phyloP scores from a whole-genome alignment of 2,113 vertebrate genomes.

The Salminus brasiliensis region DNA sequence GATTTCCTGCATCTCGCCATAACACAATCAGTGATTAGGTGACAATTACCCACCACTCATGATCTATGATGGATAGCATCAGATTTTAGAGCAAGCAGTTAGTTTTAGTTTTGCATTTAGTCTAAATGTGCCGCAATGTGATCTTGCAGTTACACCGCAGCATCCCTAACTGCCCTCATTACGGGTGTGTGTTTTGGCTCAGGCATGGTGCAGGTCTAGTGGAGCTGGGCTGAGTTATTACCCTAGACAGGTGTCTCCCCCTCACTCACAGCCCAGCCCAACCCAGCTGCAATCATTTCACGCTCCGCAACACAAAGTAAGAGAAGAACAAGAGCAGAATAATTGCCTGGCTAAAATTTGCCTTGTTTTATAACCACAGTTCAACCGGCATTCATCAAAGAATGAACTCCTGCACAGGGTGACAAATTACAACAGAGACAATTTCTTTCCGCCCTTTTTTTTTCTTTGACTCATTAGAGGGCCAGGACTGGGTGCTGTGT shows the following conservation, averaged over 20 bases:
- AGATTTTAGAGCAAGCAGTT: too few relatives aligned
- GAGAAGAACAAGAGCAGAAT: constrained; percentile 57
- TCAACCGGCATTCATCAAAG: constrained; percentile 51
- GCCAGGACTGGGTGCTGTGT: background rate
- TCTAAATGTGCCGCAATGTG: constrained; percentile 2
- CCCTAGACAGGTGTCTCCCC: constrained; percentile 67
- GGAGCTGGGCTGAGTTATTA: constrained; percentile 60
- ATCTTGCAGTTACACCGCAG: background rate
- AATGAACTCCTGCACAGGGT: background rate
- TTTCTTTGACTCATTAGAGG: background rate
- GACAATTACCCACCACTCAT: too few relatives aligned
- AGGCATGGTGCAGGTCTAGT: constrained; percentile 41
- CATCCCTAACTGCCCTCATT: constrained; percentile 23
- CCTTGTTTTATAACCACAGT: constrained; percentile 54
- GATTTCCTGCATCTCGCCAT: too few relatives aligned
- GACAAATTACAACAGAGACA: constrained; percentile 27
- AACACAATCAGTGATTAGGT: too few relatives aligned
- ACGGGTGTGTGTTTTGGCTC: constrained; percentile 29
- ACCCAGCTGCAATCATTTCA: constrained; percentile 63
- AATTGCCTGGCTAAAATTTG: constrained; percentile 64
- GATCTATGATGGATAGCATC: too few relatives aligned
- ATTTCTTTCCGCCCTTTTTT: background rate
- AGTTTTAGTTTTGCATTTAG: too few relatives aligned
- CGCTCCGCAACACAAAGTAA: constrained; percentile 53
- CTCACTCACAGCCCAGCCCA: constrained; percentile 46